Evolutionary conservation across 2,113 vertebrate species (phyloP), one percentile per base, ranked within the genome.

Genomic region (Eupsittula cactorum): DNA sequence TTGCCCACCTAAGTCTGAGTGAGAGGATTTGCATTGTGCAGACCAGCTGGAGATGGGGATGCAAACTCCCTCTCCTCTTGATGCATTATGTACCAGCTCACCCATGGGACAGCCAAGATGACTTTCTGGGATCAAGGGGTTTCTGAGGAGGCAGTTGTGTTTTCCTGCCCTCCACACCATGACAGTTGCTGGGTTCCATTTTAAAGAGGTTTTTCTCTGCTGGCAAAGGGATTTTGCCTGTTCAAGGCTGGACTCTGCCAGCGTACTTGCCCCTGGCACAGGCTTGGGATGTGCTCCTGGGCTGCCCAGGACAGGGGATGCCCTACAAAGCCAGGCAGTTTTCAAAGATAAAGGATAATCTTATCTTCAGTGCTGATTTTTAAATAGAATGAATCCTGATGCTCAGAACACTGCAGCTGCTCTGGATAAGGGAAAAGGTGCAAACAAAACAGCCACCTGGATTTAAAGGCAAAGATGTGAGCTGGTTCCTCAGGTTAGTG

Each of bases 211-310:
- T 17, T 35, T 90, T 76, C 71, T n/a, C 41, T 88, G 47, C 77
- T 76, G 47, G 33, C 39, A 73, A 55, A 85, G 28, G 16, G 27
- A 14, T 71, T 93, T 92, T 85, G 11, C 50, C 31, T 46, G 19
- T n/a, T 76, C 6, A 12, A 41, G 16, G 47, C 44, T 5, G 7
- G 16, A 64, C 46, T 82, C 74, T 91, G 46, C n/a, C 69, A 0
- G 0, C 15, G 1, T 10, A 12, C 62, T 74, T 88, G 42, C 23
- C 37, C 4, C 33, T 53, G 37, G 13, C 1, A 2, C 1, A 4
- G 50, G 42, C 33, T 44, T 23, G 18, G 42, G 65, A 17, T 79
- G 60, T 15, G 33, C 57, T 85, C 33, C 46, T 3, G 9, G 65
- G 31, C 50, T 91, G 55, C 50, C n/a, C 5, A 1, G n/a, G 33